These are phyloP conservation scores for Calephelis perditalis DNA, from an alignment of 2,888 invertebrate genomes.

Conservation along the genomic window DNA sequence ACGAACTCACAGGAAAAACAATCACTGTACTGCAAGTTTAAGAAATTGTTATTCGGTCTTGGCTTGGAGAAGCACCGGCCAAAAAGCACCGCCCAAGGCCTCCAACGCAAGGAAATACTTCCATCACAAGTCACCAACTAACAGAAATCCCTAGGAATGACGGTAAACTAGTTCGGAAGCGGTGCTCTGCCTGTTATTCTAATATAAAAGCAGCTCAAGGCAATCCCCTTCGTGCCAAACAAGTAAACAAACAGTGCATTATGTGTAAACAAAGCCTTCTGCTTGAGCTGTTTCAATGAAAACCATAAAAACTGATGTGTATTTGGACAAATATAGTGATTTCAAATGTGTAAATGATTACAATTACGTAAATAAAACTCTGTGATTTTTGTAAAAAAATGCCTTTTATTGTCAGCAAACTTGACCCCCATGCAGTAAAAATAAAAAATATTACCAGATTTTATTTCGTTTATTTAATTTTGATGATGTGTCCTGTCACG, in stretches of 20 bases:
- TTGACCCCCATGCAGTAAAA: conserved; percentile 13
- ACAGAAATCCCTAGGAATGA: conserved; percentile 14
- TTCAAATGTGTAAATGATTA: conserved; percentile 14
- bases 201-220: conserved; percentile 20
- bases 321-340: conserved; percentile 17
- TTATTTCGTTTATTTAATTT: conserved; percentile 4
- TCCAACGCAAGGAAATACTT: conserved; percentile 15
- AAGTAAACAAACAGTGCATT: too few relatives aligned
- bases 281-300: too few relatives aligned
- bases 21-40: conserved; percentile 13
- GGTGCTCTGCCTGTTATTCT: conserved; percentile 17
- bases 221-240: conserved; percentile 16
- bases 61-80: conserved; percentile 13
- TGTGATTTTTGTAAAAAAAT: conserved; percentile 15
- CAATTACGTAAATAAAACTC: conserved; percentile 14
- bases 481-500: too few relatives aligned
- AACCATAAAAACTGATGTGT: conserved; percentile 14
- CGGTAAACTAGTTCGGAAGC: conserved; percentile 17
- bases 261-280: too few relatives aligned
- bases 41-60: conserved; percentile 11
- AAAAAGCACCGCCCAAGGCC: conserved; percentile 13
- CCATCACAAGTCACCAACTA: conserved; percentile 16
- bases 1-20: conserved; percentile 6
- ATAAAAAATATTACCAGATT: conserved; percentile 10
- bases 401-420: conserved; percentile 16